Conservation (phyloP, 53 echinoderm and acorn worm species). For the Holothuria leucospilota region DNA sequence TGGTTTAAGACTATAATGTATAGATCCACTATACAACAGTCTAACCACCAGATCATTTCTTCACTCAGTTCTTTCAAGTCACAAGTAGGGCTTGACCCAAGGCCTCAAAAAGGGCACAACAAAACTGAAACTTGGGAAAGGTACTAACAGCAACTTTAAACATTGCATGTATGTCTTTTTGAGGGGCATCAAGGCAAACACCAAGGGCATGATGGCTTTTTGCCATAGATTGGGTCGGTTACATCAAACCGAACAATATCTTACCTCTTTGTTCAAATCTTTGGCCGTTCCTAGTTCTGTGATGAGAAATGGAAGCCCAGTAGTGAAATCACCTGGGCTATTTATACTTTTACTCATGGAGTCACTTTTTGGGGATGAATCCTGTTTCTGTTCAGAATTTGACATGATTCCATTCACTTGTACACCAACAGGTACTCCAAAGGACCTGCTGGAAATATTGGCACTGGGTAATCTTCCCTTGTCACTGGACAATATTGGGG, state of each 20-base stretch:
- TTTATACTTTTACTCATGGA: conserved; percentile 30
- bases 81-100: too few species aligned
- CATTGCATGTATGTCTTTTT: too few species aligned
- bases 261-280: conserved; percentile 89
- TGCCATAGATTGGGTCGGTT: too few species aligned
- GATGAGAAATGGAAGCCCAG: conserved; percentile 81
- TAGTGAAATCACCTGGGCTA: conserved; percentile 57
- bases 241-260: neutral
- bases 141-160: too few species aligned
- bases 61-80: too few species aligned
- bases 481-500: neutral
- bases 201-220: too few species aligned
- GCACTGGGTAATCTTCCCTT: neutral
- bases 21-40: too few species aligned
- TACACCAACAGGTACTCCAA: conserved; percentile 15
- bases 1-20: too few species aligned
- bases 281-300: conserved; percentile 79
- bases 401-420: neutral
- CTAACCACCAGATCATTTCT: too few species aligned
- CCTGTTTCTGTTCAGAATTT: neutral
- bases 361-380: neutral
- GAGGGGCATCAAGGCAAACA: too few species aligned
- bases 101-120: too few species aligned
- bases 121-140: too few species aligned
- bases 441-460: neutral